phyloP scores from a whole-genome alignment of 2,888 invertebrate genomes.

The Girardia tigrina region DNA sequence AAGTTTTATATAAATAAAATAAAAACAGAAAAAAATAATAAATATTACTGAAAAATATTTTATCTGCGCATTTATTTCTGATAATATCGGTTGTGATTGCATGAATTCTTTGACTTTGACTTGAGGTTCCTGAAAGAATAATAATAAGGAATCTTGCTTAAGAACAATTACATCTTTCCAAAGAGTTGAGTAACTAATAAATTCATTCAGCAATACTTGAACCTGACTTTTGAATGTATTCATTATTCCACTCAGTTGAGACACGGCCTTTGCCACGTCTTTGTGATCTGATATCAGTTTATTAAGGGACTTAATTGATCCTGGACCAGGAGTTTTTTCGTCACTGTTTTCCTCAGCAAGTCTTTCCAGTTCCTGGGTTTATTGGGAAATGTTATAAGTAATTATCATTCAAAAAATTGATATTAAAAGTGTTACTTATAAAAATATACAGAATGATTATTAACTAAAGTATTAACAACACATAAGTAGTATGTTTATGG shows the following conservation, averaged over 20 bases:
- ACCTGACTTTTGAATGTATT: slow-evolving; percentile 58
- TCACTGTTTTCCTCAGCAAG: slow-evolving; percentile 41
- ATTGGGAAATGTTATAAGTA: too few species aligned
- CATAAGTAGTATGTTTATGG: too few species aligned
- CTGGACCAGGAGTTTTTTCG: slow-evolving; percentile 40
- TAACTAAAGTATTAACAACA: too few species aligned
- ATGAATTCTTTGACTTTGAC: slow-evolving; percentile 51
- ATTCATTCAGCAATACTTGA: slow-evolving; percentile 65
- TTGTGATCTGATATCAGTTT: slow-evolving; percentile 61
- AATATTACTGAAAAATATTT: slow-evolving; percentile 38
- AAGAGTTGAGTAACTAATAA: slow-evolving; percentile 65
- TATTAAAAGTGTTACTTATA: too few species aligned
- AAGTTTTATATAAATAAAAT: too few species aligned
- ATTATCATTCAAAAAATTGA: too few species aligned
- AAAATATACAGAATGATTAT: too few species aligned
- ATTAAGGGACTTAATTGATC: slow-evolving; percentile 46
- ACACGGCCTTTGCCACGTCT: slow-evolving; percentile 64
- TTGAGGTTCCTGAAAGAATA: slow-evolving; percentile 43
- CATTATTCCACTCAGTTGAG: slow-evolving; percentile 48
- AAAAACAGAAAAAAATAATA: too few species aligned
- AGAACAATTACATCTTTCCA: slow-evolving; percentile 45
- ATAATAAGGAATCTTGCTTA: not conserved
- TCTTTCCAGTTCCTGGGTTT: slow-evolving; percentile 38
- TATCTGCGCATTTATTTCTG: slow-evolving; percentile 52
- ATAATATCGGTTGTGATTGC: slow-evolving; percentile 49